Evolutionary conservation across 2,888 invertebrate genomes (phyloP), one percentile per base, ranked within the genome.

Genomic region (Macrophya annulata): DNA sequence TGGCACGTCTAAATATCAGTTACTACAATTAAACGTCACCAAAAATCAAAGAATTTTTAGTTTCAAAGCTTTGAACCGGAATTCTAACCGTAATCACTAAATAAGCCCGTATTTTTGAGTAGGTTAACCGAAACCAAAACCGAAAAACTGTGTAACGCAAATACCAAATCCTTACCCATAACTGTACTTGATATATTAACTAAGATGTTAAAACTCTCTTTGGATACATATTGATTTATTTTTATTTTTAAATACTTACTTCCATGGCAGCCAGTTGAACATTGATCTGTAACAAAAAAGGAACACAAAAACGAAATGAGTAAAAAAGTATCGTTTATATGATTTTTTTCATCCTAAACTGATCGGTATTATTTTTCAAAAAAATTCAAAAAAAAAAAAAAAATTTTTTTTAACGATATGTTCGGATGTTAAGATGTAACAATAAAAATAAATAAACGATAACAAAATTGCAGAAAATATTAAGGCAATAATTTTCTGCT

Each of bases 241-340:
- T 21, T 4, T 17, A 21, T n/a, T n/a, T n/a, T n/a, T 2, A 43
- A 45, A 45, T 87, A 93, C 94, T 94, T 90, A 94, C 94, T 91
- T 91, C 94, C 94, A 91, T 93, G 93, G 88, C 95, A 95, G 89
- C 95, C 95, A 62, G 92, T 91, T 85, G 92, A 91, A 89, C 95
- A 95, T 91, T 93, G 91, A 87, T 93, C 95, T 95, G 93, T 85
- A 94, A 94, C 88, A 89, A 87, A 88, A 83, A 85, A 83, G 87
- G 85, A 87, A 86, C 82, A 86, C 37, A 79, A 31, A 12, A 10
- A 74, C 84, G 37, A n/a, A 77, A 65, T 84, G 21, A 87, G 84
- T 85, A 86, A 10, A 31, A 31, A 21, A 62, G 5, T 25, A 62
- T 62, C 21, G 25, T 62, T 25, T 25, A 62, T 25, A 21, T 25